These are phyloP conservation scores for Stegastes partitus DNA, from an alignment of 2,113 vertebrate species.

Conservation along the genomic window DNA sequence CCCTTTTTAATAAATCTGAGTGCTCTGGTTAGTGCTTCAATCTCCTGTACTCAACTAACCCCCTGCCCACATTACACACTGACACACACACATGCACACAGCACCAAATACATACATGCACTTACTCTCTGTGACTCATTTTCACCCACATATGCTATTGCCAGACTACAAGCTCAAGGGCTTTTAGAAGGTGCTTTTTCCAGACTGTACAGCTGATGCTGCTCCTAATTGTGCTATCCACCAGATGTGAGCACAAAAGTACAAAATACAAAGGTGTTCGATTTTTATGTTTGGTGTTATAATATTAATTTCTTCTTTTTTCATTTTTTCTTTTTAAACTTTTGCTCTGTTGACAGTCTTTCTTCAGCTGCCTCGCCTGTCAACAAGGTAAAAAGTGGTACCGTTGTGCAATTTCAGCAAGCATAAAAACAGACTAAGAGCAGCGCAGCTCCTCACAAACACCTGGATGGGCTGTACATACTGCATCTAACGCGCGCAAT, in stretches of 20 bases:
- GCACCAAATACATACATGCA: conserved; percentile 67
- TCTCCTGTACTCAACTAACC: conserved; percentile 79
- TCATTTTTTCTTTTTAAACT: neutral
- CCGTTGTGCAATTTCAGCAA: conserved; percentile 32
- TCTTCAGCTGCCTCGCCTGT: neutral
- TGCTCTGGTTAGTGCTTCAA: conserved; percentile 85
- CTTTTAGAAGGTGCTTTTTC: conserved; percentile 70
- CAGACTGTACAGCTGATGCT: conserved; percentile 60
- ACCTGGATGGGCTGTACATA: neutral
- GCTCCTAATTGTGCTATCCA: conserved; percentile 44
- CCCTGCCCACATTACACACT: conserved; percentile 58
- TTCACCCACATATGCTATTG: conserved; percentile 70
- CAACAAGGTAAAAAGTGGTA: neutral
- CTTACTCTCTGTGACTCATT: conserved; percentile 69
- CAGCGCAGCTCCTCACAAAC: conserved; percentile 7
- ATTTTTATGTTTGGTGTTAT: neutral
- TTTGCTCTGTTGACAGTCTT: conserved; percentile 1
- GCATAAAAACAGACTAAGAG: conserved; percentile 32
- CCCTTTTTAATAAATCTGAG: conserved; percentile 87
- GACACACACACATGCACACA: conserved; percentile 42
- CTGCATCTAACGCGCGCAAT: conserved; percentile 24
- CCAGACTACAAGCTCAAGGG: conserved; percentile 67
- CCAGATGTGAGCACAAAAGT: conserved; percentile 40
- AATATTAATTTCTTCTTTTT: conserved; percentile 23
- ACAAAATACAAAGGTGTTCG: neutral